These are phyloP conservation scores for Nicator chloris DNA, from an alignment of 2,113 vertebrate genomes.

Conservation along the genomic window DNA sequence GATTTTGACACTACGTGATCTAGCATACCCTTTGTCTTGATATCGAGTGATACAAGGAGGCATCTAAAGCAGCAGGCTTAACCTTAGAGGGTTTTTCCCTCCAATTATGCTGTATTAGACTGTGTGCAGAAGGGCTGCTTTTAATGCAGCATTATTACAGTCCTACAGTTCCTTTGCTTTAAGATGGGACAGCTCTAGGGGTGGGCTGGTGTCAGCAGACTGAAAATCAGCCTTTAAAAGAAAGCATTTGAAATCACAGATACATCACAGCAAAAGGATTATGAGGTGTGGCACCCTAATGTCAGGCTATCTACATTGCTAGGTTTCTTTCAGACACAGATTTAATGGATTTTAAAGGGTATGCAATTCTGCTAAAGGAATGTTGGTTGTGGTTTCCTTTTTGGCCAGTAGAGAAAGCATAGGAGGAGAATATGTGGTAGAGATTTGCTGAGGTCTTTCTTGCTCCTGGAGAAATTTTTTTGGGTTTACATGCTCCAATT, in stretches of 20 bases:
- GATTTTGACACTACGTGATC: conserved; percentile 12
- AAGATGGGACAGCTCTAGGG: not conserved
- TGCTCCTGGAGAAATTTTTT: not conserved
- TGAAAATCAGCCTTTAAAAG: not conserved
- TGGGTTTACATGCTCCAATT: not conserved
- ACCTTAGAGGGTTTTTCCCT: not conserved
- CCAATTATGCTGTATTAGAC: not conserved
- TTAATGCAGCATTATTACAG: not conserved
- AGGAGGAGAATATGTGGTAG: not conserved
- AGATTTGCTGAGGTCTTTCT: not conserved
- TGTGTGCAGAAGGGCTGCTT: not conserved
- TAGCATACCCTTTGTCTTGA: not conserved
- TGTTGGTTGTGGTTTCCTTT: not conserved
- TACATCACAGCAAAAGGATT: not conserved
- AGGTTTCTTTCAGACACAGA: not conserved
- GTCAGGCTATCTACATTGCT: not conserved
- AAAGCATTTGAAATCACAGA: not conserved
- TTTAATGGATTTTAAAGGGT: not conserved
- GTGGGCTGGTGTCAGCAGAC: not conserved
- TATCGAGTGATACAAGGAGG: not conserved
- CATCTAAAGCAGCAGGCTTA: not conserved
- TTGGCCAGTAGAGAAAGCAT: not conserved
- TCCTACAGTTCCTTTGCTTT: not conserved
- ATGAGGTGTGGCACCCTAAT: not conserved
- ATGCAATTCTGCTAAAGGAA: not conserved